A percentile compares a stretch with the other conserved stretches of the same genome.
phyloP scores from a whole-genome alignment of 2,113 vertebrate genomes.

The Colinus virginianus region DNA sequence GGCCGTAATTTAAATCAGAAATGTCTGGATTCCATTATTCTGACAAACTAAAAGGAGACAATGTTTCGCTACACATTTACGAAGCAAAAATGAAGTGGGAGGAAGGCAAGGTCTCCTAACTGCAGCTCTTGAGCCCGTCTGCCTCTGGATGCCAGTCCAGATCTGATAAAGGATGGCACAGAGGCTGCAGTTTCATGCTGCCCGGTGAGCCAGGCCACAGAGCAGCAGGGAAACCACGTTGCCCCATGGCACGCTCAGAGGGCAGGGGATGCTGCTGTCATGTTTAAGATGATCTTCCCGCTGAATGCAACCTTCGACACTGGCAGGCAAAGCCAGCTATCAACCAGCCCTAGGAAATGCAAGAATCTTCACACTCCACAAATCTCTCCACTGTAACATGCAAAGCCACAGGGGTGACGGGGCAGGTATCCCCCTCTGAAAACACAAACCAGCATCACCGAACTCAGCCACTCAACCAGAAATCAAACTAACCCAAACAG shows the following conservation, averaged over 20 bases:
- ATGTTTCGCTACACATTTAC: neutral
- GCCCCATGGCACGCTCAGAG: neutral
- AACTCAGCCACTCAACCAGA: neutral
- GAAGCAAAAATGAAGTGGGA: slow-evolving; percentile 18
- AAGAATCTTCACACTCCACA: neutral
- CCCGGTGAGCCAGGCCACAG: neutral
- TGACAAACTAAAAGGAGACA: slow-evolving; percentile 32
- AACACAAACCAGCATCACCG: neutral
- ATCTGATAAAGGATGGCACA: neutral
- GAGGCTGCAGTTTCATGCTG: neutral
- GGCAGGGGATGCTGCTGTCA: neutral
- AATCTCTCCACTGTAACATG: rapidly evolving
- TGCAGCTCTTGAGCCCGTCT: neutral
- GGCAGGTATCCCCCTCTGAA: neutral
- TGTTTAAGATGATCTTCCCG: neutral
- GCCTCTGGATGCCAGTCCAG: neutral
- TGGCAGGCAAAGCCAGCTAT: neutral
- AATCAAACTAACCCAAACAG: neutral
- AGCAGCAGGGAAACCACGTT: neutral
- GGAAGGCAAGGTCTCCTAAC: neutral
- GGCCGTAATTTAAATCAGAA: slow-evolving; percentile 47
- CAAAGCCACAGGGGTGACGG: neutral
- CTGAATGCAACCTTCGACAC: neutral
- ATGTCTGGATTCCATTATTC: slow-evolving; percentile 44
- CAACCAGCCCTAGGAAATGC: neutral